A percentile compares a stretch with the other conserved stretches of the same genome.
phyloP scores from a whole-genome alignment of 2,888 invertebrate species.

The Xestia c-nigrum region DNA sequence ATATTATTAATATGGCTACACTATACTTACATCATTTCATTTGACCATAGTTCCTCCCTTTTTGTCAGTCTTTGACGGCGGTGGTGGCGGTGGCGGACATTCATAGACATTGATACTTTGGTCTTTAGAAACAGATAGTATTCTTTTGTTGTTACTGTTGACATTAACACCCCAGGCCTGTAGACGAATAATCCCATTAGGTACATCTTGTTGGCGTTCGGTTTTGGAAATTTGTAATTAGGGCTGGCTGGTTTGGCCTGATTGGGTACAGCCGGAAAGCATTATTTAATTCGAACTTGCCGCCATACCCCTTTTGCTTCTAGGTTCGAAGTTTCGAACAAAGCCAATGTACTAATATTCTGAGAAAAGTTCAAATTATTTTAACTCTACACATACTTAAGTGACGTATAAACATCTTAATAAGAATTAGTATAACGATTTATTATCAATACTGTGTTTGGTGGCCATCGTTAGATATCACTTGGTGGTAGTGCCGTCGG shows the following conservation, averaged over 20 bases:
- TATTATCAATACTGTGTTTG: neutral
- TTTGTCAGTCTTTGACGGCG: conserved; percentile 68
- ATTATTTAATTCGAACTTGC: neutral
- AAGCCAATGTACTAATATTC: neutral
- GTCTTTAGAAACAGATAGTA: conserved; percentile 98
- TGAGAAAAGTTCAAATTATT: neutral
- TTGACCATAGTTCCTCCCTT: conserved; percentile 51
- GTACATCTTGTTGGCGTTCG: neutral
- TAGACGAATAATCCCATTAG: conserved; percentile 68
- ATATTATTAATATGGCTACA: neutral
- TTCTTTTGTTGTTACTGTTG: conserved; percentile 94
- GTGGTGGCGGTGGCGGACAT: conserved; percentile 90
- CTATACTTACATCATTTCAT: conserved; percentile 1
- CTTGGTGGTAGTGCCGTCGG: neutral
- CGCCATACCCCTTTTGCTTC: neutral
- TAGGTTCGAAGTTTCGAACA: neutral
- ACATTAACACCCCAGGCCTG: conserved; percentile 97
- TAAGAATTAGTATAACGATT: too few relatives aligned
- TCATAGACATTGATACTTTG: conserved; percentile 96
- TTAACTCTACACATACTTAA: neutral
- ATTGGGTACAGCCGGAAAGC: neutral
- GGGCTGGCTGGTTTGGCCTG: neutral
- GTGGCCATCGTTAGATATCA: neutral
- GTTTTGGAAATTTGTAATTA: neutral
- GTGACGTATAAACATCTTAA: neutral